phyloP scores from a whole-genome alignment of 2,113 vertebrate genomes.

The Dasyurus viverrinus region DNA sequence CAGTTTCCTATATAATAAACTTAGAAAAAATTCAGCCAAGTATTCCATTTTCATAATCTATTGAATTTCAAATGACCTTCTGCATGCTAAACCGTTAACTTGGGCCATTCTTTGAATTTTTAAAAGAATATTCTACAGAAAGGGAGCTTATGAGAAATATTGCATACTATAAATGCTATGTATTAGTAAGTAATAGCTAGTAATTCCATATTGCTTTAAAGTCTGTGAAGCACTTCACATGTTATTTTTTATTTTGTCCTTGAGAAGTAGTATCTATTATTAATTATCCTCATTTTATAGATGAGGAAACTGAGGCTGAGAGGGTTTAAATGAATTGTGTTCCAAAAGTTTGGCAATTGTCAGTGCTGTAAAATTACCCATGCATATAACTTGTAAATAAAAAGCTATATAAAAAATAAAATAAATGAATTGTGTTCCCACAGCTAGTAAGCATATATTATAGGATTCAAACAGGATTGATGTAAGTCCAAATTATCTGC shows the following conservation, averaged over 20 bases:
- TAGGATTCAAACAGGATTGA: neutral
- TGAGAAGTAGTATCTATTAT: neutral
- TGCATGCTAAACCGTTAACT: neutral
- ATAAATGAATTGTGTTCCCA: neutral
- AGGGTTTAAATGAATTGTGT: neutral
- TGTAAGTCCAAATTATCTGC: neutral
- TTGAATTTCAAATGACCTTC: conserved; percentile 24
- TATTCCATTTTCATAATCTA: neutral
- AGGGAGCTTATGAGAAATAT: neutral
- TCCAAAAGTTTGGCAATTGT: too few species aligned
- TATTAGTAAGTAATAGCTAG: neutral
- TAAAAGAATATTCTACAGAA: neutral
- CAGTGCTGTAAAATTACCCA: too few species aligned
- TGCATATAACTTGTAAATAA: too few species aligned
- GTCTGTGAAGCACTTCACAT: neutral
- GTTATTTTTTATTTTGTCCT: neutral
- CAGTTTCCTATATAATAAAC: conserved; percentile 45
- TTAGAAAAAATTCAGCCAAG: conserved; percentile 30
- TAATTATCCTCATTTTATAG: neutral
- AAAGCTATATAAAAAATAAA: too few species aligned
- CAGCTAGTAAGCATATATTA: neutral
- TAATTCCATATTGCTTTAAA: neutral
- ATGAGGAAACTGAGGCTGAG: neutral
- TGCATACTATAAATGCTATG: neutral
- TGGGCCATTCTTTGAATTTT: neutral